Conservation (phyloP, 1,140 invertebrate species). For the Eupristina koningsbergeri region DNA sequence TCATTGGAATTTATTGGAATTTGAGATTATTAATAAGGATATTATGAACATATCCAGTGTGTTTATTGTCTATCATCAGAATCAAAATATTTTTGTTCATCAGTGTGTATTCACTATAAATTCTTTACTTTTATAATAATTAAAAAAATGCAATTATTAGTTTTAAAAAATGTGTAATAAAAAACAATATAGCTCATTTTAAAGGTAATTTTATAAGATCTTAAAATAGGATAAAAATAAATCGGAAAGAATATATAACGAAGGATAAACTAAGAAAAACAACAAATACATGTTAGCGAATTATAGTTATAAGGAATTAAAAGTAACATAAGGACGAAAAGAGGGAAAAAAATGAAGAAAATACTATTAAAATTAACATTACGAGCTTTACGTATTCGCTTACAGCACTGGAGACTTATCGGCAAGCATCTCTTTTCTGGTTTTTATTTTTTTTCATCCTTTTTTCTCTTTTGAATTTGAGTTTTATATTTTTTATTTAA, state of each 20-base stretch:
- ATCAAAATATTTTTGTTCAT: no score
- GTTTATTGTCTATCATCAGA: no score
- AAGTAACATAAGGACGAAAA: not conserved
- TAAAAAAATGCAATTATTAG: no score
- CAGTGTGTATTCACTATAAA: no score
- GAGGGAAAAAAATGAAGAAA: conserved; percentile 12
- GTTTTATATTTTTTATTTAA: not conserved
- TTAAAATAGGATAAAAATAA: not conserved
- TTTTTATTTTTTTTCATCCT: not conserved
- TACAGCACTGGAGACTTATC: conserved; percentile 43
- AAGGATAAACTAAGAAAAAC: not conserved
- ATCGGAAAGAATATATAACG: not conserved
- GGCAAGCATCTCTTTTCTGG: not conserved
- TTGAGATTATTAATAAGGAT: no score
- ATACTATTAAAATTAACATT: conserved; percentile 12
- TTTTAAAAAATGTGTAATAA: no score
- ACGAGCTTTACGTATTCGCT: conserved; percentile 43
- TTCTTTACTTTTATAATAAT: no score
- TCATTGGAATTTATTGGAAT: no score
- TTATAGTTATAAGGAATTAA: conserved; percentile 31
- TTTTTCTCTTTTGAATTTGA: not conserved
- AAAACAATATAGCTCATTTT: no score
- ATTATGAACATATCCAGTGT: no score
- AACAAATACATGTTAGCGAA: not conserved
- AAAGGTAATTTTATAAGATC: not conserved